Conservation (phyloP, 1,140 invertebrate species). For the Lasaia peninsularis region DNA sequence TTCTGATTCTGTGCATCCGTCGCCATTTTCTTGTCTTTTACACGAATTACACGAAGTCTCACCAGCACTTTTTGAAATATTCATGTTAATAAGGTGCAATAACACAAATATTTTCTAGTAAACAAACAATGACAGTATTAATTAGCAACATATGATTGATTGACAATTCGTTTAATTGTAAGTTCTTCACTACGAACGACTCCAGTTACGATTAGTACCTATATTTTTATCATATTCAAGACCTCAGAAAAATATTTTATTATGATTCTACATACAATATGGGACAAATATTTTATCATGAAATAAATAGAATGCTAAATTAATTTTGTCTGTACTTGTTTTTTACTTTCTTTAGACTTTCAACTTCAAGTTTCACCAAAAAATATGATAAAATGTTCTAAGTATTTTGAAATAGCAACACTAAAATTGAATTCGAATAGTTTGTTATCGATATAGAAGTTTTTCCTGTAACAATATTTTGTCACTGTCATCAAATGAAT, state of each 20-base stretch:
- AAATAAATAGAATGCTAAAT: no score
- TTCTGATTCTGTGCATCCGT: slow-evolving; percentile 66
- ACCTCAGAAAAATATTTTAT: neutral
- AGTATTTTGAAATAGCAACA: slow-evolving; percentile 2
- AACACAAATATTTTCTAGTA: slow-evolving; percentile 50
- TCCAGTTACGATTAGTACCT: neutral
- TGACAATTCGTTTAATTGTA: slow-evolving; percentile 66
- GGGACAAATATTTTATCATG: no score
- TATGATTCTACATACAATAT: no score
- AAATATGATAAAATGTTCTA: neutral
- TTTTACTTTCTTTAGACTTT: no score
- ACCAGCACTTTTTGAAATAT: slow-evolving; percentile 49
- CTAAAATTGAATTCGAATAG: neutral
- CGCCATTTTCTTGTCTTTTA: slow-evolving; percentile 74
- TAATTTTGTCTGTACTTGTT: no score
- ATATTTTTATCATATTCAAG: neutral
- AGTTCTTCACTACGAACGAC: slow-evolving; percentile 20
- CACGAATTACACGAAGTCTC: slow-evolving; percentile 68
- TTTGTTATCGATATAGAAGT: no score
- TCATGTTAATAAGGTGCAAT: slow-evolving; percentile 48
- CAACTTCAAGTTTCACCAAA: no score
- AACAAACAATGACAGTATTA: slow-evolving; percentile 73
- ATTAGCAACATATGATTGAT: slow-evolving; percentile 73
- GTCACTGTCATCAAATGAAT: no score
- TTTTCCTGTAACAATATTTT: no score